Percentiles rank a stretch among this genome's conserved stretches.
Conservation (phyloP, 2,888 invertebrate species). For the Perdita meconis region DNA sequence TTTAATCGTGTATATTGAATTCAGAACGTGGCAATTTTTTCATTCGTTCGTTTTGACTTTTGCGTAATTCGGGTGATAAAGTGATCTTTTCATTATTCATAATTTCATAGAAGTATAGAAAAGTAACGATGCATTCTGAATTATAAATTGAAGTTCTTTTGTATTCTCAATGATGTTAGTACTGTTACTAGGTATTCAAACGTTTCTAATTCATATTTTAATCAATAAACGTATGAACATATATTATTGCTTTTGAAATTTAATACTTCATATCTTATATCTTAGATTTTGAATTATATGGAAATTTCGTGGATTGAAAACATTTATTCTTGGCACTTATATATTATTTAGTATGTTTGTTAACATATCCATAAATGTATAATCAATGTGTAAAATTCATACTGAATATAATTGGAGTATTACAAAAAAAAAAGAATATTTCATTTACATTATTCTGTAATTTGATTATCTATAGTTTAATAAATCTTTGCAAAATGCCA, state of each 20-base stretch:
- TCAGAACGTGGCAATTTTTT: background rate
- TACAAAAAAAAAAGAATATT: constrained; percentile 39
- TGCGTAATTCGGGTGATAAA: constrained; percentile 13
- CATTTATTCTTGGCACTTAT: constrained; percentile 10
- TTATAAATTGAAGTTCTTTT: background rate
- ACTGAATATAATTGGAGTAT: constrained; percentile 4
- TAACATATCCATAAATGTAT: background rate
- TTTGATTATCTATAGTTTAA: constrained; percentile 42
- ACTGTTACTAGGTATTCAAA: constrained; percentile 9
- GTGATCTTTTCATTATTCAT: background rate
- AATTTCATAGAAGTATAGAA: background rate
- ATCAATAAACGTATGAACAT: constrained; percentile 15
- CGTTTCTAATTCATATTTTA: constrained; percentile 29
- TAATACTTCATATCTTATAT: constrained; percentile 16
- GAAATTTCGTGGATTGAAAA: constrained; percentile 1
- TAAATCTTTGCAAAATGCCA: constrained; percentile 36
- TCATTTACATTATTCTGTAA: constrained; percentile 49
- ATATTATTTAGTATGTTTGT: constrained; percentile 9
- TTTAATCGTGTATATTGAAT: constrained; percentile 46
- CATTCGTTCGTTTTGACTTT: constrained; percentile 3
- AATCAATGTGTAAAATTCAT: constrained; percentile 14
- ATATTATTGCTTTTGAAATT: constrained; percentile 12
- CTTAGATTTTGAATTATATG: constrained; percentile 3
- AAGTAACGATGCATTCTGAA: constrained; percentile 3
- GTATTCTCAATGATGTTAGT: constrained; percentile 16